A percentile compares a stretch with the other conserved stretches of the same genome.
phyloP scores from a whole-genome alignment of 2,888 invertebrate species.

The Drosophila prolongata region DNA sequence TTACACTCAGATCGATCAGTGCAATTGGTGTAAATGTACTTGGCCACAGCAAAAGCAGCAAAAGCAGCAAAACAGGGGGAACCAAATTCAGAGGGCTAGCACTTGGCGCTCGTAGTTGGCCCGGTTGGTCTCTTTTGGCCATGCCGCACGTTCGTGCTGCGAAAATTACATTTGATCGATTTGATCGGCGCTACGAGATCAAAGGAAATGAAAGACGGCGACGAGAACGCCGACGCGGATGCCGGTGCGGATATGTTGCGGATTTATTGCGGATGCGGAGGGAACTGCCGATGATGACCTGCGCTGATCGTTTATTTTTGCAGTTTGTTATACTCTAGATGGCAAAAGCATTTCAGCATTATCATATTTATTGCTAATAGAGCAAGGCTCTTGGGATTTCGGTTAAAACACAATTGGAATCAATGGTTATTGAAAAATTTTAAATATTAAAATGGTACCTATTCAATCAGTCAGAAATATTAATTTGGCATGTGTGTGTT shows the following conservation, averaged over 20 bases:
- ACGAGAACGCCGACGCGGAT: constrained; percentile 55
- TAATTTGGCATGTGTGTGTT: too few relatives aligned
- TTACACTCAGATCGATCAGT: constrained; percentile 81
- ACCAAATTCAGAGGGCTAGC: constrained; percentile 53
- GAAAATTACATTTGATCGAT: constrained; percentile 84
- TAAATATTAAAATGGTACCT: too few relatives aligned
- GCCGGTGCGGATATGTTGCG: constrained; percentile 36
- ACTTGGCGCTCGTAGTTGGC: constrained; percentile 71
- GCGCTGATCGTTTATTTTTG: constrained; percentile 53
- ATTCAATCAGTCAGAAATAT: too few relatives aligned
- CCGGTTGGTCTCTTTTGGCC: constrained; percentile 43
- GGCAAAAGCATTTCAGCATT: constrained; percentile 23
- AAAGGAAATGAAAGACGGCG: constrained; percentile 79
- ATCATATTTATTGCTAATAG: constrained; percentile 25
- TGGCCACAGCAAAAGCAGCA: constrained; percentile 50
- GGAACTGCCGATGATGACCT: constrained; percentile 26
- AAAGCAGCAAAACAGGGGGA: constrained; percentile 8
- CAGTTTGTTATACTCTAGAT: constrained; percentile 10
- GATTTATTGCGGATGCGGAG: constrained; percentile 27
- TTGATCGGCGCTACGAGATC: constrained; percentile 84
- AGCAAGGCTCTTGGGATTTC: neutral
- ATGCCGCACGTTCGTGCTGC: constrained; percentile 80
- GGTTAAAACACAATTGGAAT: neutral
- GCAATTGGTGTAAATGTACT: constrained; percentile 82
- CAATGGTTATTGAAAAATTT: neutral